Evolutionary conservation across 2,888 invertebrate genomes (phyloP), one percentile per base, ranked within the genome.

Genomic region (Drosophila monieri): DNA sequence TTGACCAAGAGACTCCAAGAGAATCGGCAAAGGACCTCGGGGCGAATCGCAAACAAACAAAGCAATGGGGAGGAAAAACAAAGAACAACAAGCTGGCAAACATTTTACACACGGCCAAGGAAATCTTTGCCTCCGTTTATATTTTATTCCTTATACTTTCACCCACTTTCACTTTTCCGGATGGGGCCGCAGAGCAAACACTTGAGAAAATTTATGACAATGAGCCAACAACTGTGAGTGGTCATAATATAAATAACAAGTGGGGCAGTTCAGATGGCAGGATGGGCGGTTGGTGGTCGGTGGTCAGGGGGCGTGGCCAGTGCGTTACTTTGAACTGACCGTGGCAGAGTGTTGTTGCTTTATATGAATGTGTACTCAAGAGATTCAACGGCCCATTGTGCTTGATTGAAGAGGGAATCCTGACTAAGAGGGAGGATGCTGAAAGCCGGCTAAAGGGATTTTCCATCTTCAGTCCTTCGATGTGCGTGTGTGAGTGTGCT

Each of bases 221-320:
- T 76, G 86, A 77, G 80, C 68, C 83, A 84, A 83, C 86, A 88
- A 71, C 81, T 85, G 74, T 74, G 81, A 87, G 87, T 81, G 87
- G 85, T 80, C 87, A 85, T 81, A 81, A 81, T 81, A 81, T 81
- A 87, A 81, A 81, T 81, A 81, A 85, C 85, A 81, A 81, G 85
- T 61, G 51, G 81, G 85, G 67, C 87, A 69, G 54, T 76, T 2
- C 15, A 15, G 14, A 15, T 74, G 55, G 55, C 6, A 83, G 66
- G 55, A 61, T 49, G 62, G 71, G 64, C 74, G 58, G 21, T 53
- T 23, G 21, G 21, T 23, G 21, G 21, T 23, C 21, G 44, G 56
- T 23, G 49, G 18, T 25, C 56, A 15, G 47, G 65, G 62, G 83
- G 83, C 83, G 76, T 73, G 83, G 71, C 59, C 67, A 53, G 47